phyloP scores from a whole-genome alignment of 1,140 invertebrate genomes.

The Aphaenogaster ashmeadi region DNA sequence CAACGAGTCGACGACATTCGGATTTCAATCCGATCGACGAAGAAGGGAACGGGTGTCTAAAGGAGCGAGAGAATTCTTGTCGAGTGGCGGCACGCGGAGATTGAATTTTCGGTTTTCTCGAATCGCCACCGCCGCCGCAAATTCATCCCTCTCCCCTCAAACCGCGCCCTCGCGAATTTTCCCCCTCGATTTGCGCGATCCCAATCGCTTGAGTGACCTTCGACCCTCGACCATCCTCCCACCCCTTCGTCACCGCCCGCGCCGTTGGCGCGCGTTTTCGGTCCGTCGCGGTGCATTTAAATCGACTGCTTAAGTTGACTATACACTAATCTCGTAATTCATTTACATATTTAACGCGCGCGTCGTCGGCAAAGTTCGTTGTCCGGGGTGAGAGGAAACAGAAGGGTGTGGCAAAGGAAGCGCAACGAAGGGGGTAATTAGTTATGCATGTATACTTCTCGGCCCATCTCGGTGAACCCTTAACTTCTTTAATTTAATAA shows the following conservation, averaged over 20 bases:
- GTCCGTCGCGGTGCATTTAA: constrained; percentile 73
- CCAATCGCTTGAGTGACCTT: constrained; percentile 14
- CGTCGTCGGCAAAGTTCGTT: constrained; percentile 38
- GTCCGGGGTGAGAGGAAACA: no score
- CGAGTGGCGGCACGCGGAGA: constrained; percentile 49
- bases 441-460: constrained; percentile 57
- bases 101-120: constrained; percentile 56
- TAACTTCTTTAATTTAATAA: constrained; percentile 63
- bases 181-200: constrained; percentile 63
- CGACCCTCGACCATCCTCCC: background rate
- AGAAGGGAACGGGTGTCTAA: background rate
- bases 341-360: constrained; percentile 73
- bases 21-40: constrained; percentile 53
- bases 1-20: constrained; percentile 38
- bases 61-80: constrained; percentile 28
- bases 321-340: constrained; percentile 76
- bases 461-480: constrained; percentile 22
- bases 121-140: constrained; percentile 27
- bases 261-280: background rate
- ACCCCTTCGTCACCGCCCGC: background rate
- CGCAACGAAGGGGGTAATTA: constrained; percentile 35
- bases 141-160: background rate
- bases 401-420: constrained; percentile 2
- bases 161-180: constrained; percentile 46
- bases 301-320: constrained; percentile 75